phyloP scores from a whole-genome alignment of 2,113 vertebrate species.

The Danionella cerebrum region DNA sequence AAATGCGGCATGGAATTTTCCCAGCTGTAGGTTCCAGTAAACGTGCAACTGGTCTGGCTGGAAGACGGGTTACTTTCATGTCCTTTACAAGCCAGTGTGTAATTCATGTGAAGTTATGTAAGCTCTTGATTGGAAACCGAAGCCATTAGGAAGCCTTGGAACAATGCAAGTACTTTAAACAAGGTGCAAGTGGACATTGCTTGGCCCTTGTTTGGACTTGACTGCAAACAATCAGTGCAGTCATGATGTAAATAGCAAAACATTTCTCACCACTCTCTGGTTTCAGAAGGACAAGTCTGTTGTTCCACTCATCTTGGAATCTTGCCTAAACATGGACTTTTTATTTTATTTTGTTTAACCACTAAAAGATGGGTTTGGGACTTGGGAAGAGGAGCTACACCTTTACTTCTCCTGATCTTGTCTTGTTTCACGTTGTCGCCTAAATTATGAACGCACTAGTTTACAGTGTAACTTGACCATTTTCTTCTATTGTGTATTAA shows the following conservation, averaged over 20 bases:
- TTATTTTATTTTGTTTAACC: background rate
- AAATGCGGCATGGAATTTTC: background rate
- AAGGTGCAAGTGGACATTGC: constrained; percentile 1
- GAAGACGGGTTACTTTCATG: constrained; percentile 22
- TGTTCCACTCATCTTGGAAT: background rate
- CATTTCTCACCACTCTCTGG: background rate
- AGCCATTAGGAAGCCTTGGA: constrained; percentile 32
- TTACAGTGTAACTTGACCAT: too few relatives aligned
- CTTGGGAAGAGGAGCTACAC: too few relatives aligned
- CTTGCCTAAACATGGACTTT: background rate
- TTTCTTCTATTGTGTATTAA: too few relatives aligned
- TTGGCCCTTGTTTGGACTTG: constrained; percentile 11
- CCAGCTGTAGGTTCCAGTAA: background rate
- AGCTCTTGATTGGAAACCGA: constrained; percentile 8
- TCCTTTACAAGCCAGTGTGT: constrained; percentile 18
- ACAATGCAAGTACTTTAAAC: background rate
- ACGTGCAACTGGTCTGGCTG: constrained; percentile 11
- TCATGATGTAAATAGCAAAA: background rate
- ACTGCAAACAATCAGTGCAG: background rate
- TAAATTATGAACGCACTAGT: too few relatives aligned
- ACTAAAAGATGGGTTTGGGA: too few relatives aligned
- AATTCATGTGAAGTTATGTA: constrained; percentile 31
- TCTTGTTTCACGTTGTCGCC: too few relatives aligned
- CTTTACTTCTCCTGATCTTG: too few relatives aligned
- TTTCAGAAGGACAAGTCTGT: background rate